Base-by-base conservation (phyloP, 2,113 vertebrate genomes). In the Ursus arctos region DNA sequence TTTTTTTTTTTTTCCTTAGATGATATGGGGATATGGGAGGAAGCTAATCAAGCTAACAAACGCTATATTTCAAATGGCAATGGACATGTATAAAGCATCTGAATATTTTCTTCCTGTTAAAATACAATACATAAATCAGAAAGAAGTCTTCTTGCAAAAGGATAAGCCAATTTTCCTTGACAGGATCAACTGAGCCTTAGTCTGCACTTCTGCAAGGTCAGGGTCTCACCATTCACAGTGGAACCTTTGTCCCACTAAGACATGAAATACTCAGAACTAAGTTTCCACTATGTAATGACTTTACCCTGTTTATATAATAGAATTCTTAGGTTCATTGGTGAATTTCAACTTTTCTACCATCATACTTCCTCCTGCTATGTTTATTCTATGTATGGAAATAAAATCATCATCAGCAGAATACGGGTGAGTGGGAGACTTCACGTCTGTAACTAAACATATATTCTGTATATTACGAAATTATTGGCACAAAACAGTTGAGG, bases 21-120 rank as follows among this genome's bases (percentile, higher is more conserved):
- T 76, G 80, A 53, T 43, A 80, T 26, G 40, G 11, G 1, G 12
- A 67, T 43, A 51, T n/a, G 7, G 19, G 16, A 84, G 22, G 21
- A 93, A 91, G 26, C 2, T 65, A 89, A 79, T 59, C 84, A 80
- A 91, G n/a, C 77, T 91, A 97, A 93, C 16, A 92, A 55, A 92
- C 11, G 86, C 26, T 28, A 51, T 63, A 90, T 81, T 91, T 95
- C 43, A 93, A 76, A 84, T 65, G 36, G 69, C 80, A 93, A 89
- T 14, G 15, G 13, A 49, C 22, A 88, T 33, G 11, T n/a, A 4
- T 79, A 97, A 82, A 72, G 4, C 89, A 76, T 24, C 53, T 86
- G 79, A 88, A 65, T 55, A 86, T 86, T 86, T 81, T 86, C 31
- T 95, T 86, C 40, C 65, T 53, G 7, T 57, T 95, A 74, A 86